Evolutionary conservation across 1,140 invertebrate species (phyloP), one percentile per base, ranked within the genome.

Genomic region (Heliothis virescens): DNA sequence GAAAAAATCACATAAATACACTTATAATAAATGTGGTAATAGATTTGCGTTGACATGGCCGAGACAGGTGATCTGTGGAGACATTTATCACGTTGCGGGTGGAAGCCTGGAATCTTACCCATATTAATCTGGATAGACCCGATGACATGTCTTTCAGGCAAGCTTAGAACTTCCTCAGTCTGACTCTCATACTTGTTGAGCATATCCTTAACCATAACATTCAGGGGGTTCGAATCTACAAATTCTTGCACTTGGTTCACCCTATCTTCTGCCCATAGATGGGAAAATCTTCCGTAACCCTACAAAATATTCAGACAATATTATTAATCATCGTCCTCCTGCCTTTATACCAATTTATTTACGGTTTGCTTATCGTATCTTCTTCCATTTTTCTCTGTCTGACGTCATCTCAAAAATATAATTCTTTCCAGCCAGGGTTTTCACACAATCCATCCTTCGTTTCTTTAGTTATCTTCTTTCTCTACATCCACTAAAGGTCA

Each of bases 131-230:
- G 95, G 81, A 97, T 95, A 1, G 96, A 96, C 21, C 97, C 97
- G 79, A 97, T 94, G 18, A 96, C 95, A 85, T 97, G 95, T 69
- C 89, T 89, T 0, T 96, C 91, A 0, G 96, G 96, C 75, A 98
- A 93, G 67, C 95, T 92, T 12, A 96, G 87, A 21, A 98, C 96
- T 87, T 96, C 95, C 0, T 95, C 92, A 7, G 96, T 96, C 81
- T 97, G 90, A 11, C 95, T 88, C 84, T 97, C 96, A 84, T 97
- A 98, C 77, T 96, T 95, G 15, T 96, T 92, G 75, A 98, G 96
- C 93, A 96, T 96, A 80, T 97, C 96, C 78, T 96, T 96, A 83
- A 98, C 97, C 85, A 97, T 96, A 0, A 97, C 96, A 41, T 96
- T 96, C 12, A 96, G 94, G 0, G 97, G 97, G 89, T 97, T 95